Evolutionary conservation across 2,888 invertebrate species (phyloP).

Genomic region (Ornithoptera priamus): DNA sequence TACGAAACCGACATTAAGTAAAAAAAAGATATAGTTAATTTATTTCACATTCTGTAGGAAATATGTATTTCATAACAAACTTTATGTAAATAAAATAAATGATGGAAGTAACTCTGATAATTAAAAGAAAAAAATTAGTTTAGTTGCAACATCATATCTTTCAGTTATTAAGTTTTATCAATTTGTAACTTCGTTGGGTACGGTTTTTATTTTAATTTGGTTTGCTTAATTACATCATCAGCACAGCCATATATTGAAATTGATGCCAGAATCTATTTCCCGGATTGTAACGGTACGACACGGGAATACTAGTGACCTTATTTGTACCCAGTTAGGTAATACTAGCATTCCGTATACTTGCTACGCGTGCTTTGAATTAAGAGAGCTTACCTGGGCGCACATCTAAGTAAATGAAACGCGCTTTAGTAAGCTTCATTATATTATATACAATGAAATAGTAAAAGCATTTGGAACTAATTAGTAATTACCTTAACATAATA

Average conservation of each 20-base stretch:
- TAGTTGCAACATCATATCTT: background rate
- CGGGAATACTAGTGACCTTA: slow-evolving; percentile 76
- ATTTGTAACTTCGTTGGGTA: background rate
- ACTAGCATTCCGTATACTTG: slow-evolving; percentile 55
- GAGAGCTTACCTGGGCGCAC: slow-evolving; percentile 59
- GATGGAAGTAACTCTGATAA: no score
- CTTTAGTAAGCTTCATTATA: slow-evolving; percentile 22
- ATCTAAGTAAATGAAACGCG: slow-evolving; percentile 64
- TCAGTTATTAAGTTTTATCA: background rate
- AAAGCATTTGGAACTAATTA: background rate
- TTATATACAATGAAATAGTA: slow-evolving; percentile 6
- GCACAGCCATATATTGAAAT: slow-evolving; percentile 8
- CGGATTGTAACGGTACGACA: slow-evolving; percentile 63
- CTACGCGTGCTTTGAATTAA: slow-evolving; percentile 64
- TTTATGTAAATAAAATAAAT: no score
- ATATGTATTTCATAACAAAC: no score
- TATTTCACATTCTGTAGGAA: no score
- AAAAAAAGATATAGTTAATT: no score
- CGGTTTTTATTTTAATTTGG: slow-evolving; percentile 2
- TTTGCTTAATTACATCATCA: slow-evolving; percentile 14
- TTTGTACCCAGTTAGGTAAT: slow-evolving; percentile 65
- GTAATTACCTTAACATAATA: background rate
- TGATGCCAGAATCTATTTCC: slow-evolving; percentile 34
- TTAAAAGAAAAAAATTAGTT: background rate
- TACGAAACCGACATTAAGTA: no score